phyloP scores from a whole-genome alignment of 2,113 vertebrate genomes.

The Dasypus novemcinctus region DNA sequence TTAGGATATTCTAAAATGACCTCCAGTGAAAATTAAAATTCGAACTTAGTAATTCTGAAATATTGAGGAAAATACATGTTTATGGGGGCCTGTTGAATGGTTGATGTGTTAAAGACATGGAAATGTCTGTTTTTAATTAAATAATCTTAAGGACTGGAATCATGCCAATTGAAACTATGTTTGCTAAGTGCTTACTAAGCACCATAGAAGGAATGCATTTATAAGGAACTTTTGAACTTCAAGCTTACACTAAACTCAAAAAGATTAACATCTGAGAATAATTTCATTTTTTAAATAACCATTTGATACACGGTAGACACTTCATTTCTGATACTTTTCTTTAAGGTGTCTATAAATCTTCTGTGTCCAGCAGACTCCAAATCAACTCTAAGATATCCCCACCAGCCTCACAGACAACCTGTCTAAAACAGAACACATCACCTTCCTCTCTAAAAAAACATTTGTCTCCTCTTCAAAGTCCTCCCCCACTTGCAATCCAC shows the following conservation, averaged over 20 bases:
- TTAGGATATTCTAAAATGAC: background rate
- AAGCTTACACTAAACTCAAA: background rate
- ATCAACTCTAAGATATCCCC: background rate
- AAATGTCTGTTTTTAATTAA: constrained; percentile 28
- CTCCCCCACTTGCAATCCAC: background rate
- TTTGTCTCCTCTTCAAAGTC: background rate
- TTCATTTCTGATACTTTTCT: background rate
- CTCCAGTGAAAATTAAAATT: constrained; percentile 23
- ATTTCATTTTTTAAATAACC: background rate
- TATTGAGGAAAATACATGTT: background rate
- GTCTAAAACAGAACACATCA: background rate
- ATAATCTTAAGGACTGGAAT: background rate
- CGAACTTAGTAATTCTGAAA: constrained; percentile 1
- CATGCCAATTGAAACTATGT: constrained; percentile 21
- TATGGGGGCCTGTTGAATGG: background rate
- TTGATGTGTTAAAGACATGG: background rate
- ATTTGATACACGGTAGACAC: background rate
- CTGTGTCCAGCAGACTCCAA: background rate
- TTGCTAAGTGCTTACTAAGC: constrained; percentile 1
- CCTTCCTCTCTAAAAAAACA: background rate
- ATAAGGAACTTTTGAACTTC: background rate
- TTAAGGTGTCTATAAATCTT: background rate
- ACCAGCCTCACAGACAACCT: background rate
- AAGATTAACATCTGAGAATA: background rate
- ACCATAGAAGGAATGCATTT: constrained; percentile 10